Conservation (phyloP, 2,113 vertebrate species). For the Naja naja region DNA sequence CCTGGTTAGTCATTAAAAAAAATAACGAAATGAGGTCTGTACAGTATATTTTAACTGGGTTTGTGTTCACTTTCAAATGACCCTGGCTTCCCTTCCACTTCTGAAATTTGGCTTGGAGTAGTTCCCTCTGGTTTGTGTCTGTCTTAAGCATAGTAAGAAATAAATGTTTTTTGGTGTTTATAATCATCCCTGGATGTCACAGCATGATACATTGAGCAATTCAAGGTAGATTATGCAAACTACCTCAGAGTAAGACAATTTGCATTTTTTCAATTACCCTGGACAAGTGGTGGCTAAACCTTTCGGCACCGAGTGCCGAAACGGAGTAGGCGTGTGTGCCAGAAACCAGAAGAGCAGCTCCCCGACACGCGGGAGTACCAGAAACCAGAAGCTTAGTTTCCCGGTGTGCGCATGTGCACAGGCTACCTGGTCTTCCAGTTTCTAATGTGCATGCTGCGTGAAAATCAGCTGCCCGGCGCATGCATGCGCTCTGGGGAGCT, state of each 20-base stretch:
- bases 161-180: neutral
- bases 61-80: neutral
- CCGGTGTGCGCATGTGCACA: too few relatives aligned
- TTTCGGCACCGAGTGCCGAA: too few relatives aligned
- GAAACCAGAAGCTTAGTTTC: too few relatives aligned
- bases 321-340: too few relatives aligned
- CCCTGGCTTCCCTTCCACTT: neutral
- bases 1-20: neutral
- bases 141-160: neutral
- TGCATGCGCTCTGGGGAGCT: too few relatives aligned
- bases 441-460: too few relatives aligned
- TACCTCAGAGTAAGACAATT: neutral
- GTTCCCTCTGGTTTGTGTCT: neutral
- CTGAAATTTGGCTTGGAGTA: neutral
- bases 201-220: neutral
- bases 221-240: neutral
- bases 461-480: too few relatives aligned
- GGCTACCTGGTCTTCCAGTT: too few relatives aligned
- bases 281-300: too few relatives aligned
- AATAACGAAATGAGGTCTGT: neutral
- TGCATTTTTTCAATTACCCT: neutral
- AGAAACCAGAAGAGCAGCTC: too few relatives aligned
- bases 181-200: neutral
- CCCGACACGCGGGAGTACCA: too few relatives aligned
- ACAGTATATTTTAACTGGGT: neutral